These are phyloP conservation scores for Phrynocephalus vlangalii DNA, from an alignment of 2,797 vertebrate species.

Conservation along the genomic window DNA sequence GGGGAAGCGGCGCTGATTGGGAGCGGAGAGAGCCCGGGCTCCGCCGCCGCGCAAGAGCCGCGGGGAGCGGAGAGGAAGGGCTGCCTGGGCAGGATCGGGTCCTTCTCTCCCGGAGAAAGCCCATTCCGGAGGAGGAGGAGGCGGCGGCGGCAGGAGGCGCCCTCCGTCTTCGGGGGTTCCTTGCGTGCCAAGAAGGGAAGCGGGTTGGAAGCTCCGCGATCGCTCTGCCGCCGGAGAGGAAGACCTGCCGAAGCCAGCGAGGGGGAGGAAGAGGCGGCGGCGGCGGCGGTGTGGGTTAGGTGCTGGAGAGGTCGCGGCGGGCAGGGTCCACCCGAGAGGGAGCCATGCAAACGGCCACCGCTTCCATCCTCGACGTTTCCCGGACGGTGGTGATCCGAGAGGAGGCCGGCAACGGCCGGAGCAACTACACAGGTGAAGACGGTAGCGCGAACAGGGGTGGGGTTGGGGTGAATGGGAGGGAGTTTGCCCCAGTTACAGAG, in stretches of 20 bases:
- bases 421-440: constrained; percentile 79
- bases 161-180: not conserved
- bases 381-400: constrained; percentile 63
- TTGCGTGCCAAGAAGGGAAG: constrained; percentile 38
- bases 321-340: not conserved
- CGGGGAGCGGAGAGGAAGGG: not conserved
- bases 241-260: not conserved
- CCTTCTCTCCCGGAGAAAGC: not conserved
- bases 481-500: no score
- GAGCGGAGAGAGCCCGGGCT: no score
- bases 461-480: not conserved
- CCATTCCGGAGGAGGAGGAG: not conserved
- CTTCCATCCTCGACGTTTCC: constrained; percentile 75
- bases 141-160: not conserved
- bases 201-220: constrained; percentile 6
- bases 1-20: not conserved
- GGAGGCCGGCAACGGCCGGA: constrained; percentile 56
- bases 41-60: not conserved
- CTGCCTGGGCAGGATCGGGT: not conserved
- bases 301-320: not conserved
- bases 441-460: not conserved
- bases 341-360: constrained; percentile 72
- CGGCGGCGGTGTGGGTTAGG: not conserved
- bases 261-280: not conserved
- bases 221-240: not conserved